Conservation (phyloP, 2,113 vertebrate genomes). For the Sphaerodactylus townsendi region DNA sequence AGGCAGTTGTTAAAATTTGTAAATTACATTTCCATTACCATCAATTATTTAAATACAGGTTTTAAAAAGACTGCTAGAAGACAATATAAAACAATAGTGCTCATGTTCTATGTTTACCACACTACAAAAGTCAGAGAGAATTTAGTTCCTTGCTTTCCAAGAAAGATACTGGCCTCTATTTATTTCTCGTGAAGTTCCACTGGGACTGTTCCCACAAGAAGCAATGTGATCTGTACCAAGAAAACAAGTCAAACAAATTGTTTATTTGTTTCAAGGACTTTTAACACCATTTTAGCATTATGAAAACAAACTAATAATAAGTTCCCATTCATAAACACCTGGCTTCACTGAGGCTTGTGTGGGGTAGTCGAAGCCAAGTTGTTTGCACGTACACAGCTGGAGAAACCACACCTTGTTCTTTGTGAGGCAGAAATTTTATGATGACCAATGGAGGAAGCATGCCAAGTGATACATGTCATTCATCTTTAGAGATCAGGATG, state of each 20-base stretch:
- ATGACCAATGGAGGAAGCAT: accelerated
- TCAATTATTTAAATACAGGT: too few species aligned
- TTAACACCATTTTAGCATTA: background rate
- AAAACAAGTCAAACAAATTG: background rate
- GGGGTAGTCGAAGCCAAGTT: accelerated
- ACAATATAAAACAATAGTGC: too few species aligned
- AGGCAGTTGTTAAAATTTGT: too few species aligned
- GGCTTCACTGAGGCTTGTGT: background rate
- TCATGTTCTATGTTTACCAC: background rate
- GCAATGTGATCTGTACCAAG: background rate
- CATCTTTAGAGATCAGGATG: conserved; percentile 42
- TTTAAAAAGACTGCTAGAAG: too few species aligned
- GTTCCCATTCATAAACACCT: background rate
- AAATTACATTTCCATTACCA: too few species aligned
- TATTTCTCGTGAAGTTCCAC: background rate
- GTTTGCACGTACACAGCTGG: background rate
- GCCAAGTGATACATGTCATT: background rate
- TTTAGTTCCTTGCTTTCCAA: background rate
- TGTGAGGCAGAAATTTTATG: accelerated
- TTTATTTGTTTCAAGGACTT: background rate
- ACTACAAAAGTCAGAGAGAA: background rate
- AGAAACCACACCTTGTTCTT: background rate
- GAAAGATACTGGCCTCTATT: background rate
- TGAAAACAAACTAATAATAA: background rate
- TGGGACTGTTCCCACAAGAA: background rate